phyloP scores from a whole-genome alignment of 1,140 invertebrate genomes.

The Brachionus rotundiformis region DNA sequence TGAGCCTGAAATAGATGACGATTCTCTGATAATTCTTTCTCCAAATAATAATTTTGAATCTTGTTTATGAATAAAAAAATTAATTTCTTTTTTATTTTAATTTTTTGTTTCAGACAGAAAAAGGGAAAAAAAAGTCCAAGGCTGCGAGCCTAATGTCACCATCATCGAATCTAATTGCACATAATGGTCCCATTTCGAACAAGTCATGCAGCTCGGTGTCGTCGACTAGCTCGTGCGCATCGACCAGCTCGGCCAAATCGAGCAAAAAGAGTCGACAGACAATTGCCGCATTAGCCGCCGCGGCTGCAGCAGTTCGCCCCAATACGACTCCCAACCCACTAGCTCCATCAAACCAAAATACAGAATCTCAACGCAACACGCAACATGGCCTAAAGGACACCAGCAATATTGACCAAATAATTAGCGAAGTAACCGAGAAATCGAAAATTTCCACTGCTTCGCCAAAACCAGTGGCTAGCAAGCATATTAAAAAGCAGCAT shows the following conservation, averaged over 20 bases:
- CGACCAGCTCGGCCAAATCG: not conserved
- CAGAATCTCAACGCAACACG: not conserved
- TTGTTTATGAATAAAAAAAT: constrained; percentile 13
- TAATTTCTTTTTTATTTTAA: not conserved
- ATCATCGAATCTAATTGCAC: not conserved
- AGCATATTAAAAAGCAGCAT: constrained; percentile 23
- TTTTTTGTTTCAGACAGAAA: not conserved
- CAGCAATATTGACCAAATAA: constrained; percentile 24
- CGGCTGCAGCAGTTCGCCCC: not conserved
- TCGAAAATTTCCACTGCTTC: not conserved
- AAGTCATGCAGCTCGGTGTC: not conserved
- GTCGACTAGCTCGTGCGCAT: not conserved
- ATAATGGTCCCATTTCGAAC: constrained; percentile 8
- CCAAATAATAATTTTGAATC: constrained; percentile 3
- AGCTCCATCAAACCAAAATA: not conserved
- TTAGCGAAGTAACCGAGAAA: constrained; percentile 19
- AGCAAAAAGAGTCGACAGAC: constrained; percentile 39
- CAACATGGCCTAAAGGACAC: constrained; percentile 3
- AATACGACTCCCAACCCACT: not conserved
- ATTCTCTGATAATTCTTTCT: constrained; percentile 38
- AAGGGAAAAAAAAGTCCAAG: constrained; percentile 1
- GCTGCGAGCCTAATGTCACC: constrained; percentile 9
- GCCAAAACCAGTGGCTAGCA: not conserved
- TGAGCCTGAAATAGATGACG: constrained; percentile 9
- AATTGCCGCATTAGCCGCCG: constrained; percentile 34